Base-by-base conservation (phyloP, 2,113 vertebrate genomes). In the Calyptommatus sinebrachiatus region DNA sequence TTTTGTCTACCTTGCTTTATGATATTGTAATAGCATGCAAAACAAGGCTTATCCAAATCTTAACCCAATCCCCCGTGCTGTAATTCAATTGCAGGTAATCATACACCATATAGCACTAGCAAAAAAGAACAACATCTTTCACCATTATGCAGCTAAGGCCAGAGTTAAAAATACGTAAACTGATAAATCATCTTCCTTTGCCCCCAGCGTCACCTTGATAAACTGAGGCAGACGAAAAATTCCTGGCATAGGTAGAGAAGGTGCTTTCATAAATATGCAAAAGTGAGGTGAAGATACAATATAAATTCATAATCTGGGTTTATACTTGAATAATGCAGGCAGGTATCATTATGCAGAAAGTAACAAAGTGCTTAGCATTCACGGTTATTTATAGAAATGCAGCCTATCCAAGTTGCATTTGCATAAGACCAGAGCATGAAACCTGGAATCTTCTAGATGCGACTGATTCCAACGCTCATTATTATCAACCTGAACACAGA, bases 101-200 rank as follows among this genome's bases (percentile, higher is more conserved):
- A 86, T 41, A 41, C 85, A 87, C 63, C 73, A 88, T 6, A 11
- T 69, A 77, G 88, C 72, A 79, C 86, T 22, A 87, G 84, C n/a
- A 48, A 87, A 90, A 85, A 65, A 79, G 71, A 88, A 85, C 57
- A 73, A 3, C 14, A 72, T 73, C 89, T 73, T 81, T 76, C 81
- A 73, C 84, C 85, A 81, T 81, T 78, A 88, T 76, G 78, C 80
- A 91, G 85, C 84, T 83, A 87, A 87, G 79, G 69, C 35, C 35
- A 78, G 79, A 90, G 87, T 88, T 90, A 68, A 76, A 89, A 90
- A 88, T 85, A 85, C 80, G 89, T 87, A 79, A 88, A 82, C 71
- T 89, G 88, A 91, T 85, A 88, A 89, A 89, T 0, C 5, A 90
- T 78, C 81, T 80, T 75, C 74, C 71, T 87, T 88, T 77, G 60